A percentile compares a stretch with the other conserved stretches of the same genome.
phyloP scores from a whole-genome alignment of 2,113 vertebrate species.

The Colaptes auratus region DNA sequence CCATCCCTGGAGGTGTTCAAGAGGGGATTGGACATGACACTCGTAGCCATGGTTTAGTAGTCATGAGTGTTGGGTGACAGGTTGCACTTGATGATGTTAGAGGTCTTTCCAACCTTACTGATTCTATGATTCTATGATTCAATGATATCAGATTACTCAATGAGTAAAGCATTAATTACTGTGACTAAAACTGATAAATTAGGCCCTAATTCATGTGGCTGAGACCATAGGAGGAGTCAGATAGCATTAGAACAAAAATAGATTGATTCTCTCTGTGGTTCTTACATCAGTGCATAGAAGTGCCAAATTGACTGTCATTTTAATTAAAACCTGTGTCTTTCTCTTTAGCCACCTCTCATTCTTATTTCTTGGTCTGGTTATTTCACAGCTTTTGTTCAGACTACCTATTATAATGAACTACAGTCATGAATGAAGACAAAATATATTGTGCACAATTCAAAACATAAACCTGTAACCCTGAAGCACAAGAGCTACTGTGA shows the following conservation, averaged over 20 bases:
- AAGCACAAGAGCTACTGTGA: background rate
- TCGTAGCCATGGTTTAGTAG: no score
- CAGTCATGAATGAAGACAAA: background rate
- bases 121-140: no score
- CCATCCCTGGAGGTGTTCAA: no score
- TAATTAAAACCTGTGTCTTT: background rate
- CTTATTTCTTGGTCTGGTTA: background rate
- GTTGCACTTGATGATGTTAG: no score
- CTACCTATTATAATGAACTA: background rate
- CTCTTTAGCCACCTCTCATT: background rate
- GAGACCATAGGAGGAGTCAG: background rate
- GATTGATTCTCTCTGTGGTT: background rate
- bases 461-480: background rate
- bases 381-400: background rate
- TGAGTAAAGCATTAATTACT: slow-evolving; percentile 4
- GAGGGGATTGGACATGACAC: no score
- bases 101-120: no score
- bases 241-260: background rate
- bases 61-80: no score
- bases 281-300: background rate
- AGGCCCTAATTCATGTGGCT: slow-evolving; percentile 14
- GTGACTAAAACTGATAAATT: slow-evolving; percentile 3
- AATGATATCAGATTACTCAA: background rate
- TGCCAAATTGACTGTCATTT: background rate
- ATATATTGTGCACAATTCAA: accelerated